These are phyloP conservation scores for Martes martes DNA, from an alignment of 2,113 vertebrate genomes.

Conservation along the genomic window DNA sequence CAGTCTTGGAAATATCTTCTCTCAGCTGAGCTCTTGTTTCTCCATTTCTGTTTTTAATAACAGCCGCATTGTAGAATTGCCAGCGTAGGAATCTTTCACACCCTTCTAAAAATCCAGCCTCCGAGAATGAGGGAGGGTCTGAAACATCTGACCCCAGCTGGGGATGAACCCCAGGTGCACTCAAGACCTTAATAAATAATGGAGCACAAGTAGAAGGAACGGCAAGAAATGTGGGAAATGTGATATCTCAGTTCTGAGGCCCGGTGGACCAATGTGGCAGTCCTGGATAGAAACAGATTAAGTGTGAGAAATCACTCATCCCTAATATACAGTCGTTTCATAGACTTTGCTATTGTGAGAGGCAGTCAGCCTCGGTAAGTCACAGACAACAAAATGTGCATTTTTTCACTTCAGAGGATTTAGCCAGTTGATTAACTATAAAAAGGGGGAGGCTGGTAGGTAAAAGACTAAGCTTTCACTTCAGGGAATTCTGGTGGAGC, in stretches of 20 bases:
- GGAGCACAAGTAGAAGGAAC: conserved; percentile 73
- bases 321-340: conserved; percentile 77
- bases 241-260: conserved; percentile 83
- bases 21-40: not conserved
- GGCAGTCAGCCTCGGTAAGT: conserved; percentile 80
- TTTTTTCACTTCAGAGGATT: conserved; percentile 88
- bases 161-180: conserved; percentile 66
- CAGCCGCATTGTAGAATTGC: not conserved
- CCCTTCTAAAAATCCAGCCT: conserved; percentile 6
- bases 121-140: conserved; percentile 25
- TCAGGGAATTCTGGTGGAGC: conserved; percentile 84
- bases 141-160: conserved; percentile 67
- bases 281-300: conserved; percentile 82
- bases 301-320: conserved; percentile 88
- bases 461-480: conserved; percentile 80
- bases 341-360: conserved; percentile 78
- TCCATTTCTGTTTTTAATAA: not conserved
- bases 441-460: conserved; percentile 78
- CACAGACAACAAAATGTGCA: conserved; percentile 84
- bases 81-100: conserved; percentile 41
- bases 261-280: conserved; percentile 80
- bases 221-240: conserved; percentile 81
- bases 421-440: conserved; percentile 84
- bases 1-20: not conserved
- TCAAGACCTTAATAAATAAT: conserved; percentile 82